Evolutionary conservation across 1,140 invertebrate genomes (phyloP).

Genomic region (Trichonephila clavipes): DNA sequence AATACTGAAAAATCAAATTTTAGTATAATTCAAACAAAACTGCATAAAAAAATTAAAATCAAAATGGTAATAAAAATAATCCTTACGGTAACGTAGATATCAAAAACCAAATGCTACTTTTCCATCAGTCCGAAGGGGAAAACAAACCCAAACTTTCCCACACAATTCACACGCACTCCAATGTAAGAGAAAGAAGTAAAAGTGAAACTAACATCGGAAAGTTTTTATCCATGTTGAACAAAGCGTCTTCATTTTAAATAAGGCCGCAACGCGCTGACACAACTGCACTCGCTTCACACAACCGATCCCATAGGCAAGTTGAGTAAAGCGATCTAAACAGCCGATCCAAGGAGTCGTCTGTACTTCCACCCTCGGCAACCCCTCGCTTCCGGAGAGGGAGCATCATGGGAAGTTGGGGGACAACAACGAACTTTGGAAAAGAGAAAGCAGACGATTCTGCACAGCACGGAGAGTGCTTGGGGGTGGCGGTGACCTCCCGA

Average conservation of each 20-base stretch:
- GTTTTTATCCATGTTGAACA: constrained; percentile 10
- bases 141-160: background rate
- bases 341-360: background rate
- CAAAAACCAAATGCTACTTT: background rate
- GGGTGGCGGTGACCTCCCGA: constrained; percentile 6
- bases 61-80: background rate
- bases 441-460: constrained; percentile 26
- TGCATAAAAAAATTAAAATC: too few relatives aligned
- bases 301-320: constrained; percentile 55
- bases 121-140: background rate
- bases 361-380: constrained; percentile 26
- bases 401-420: constrained; percentile 51
- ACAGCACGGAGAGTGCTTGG: background rate
- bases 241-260: background rate
- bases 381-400: constrained; percentile 44
- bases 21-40: too few relatives aligned
- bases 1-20: too few relatives aligned
- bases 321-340: constrained; percentile 14
- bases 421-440: constrained; percentile 49
- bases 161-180: background rate
- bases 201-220: background rate
- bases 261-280: background rate
- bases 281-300: background rate
- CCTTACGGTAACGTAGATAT: background rate
- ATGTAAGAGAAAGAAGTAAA: background rate